Base-by-base conservation (phyloP, 2,888 invertebrate species). In the Xanthorhoe spadicearia region DNA sequence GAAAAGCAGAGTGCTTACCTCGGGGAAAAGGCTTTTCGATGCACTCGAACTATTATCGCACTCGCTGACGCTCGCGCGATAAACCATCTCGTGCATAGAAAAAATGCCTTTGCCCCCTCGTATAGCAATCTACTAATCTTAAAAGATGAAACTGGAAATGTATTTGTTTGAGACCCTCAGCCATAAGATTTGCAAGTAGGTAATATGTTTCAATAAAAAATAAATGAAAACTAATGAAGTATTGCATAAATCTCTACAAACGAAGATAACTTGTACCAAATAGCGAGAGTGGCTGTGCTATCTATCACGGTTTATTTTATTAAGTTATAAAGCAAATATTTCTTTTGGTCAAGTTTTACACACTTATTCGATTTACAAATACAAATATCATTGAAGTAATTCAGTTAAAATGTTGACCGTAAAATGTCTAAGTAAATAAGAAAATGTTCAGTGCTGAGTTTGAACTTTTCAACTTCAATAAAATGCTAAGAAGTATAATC, bases 211-310 rank as follows among this genome's bases (percentile, higher is more conserved):
- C 23, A 19, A 19, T 13, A 48, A 17, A 43, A 17, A 8, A 15
- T 5, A 17, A 17, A 48, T 48, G 48, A 17, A 48, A 48, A 48
- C 48, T 15, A 48, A 48, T 17, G 15, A 17, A 48, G 48, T n/a
- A 15, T 15, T 15, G 0, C 48, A 8, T 48, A 2, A 17, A 15
- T 48, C 17, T 48, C 17, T 48, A 48, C 15, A 15, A 48, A 48
- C 48, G 17, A 48, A 48, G 48, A 48, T 48, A 48, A 48, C 48
- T 17, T 48, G 48, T 17, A 17, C 48, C 15, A 8, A 48, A 48
- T 48, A 48, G 15, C 15, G 15, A 17, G 48, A 7, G 5, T 48
- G 17, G 3, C 13, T 13, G 13, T 43, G 13, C 38, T 48, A 17
- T 48, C 8, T 8, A n/a, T 15, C 48, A 48, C 17, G 15, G 48